Base-by-base conservation (phyloP, 2,113 vertebrate species). In the Nesospiza acunhae region DNA sequence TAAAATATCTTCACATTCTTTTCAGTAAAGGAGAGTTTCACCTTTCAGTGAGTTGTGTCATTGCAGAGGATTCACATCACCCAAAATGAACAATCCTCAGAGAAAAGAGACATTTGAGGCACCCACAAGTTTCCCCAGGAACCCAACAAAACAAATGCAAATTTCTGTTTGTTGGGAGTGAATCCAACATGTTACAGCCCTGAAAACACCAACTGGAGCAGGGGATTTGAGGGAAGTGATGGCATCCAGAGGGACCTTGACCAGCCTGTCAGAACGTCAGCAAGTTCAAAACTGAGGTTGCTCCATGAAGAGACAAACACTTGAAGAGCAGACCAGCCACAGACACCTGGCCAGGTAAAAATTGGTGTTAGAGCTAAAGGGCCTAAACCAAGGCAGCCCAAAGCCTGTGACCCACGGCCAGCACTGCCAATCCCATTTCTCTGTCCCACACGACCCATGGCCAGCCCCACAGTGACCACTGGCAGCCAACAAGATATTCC, bases 41-140 rank as follows among this genome's bases (percentile, higher is more conserved):
- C 39, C 15, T 73, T 42, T 50, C 28, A 37, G 35, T 4, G 7
- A 10, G 21, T 66, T 35, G 1, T 69, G 47, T 42, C 0, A 0
- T 42, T 13, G 0, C 10, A 46, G 20, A 24, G 26, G 22, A 62
- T 20, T 9, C 15, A 41, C 31, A 20, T 39, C 44, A 62, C 20
- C 10, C 37, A 41, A 73, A 84, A 73, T 28, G 11, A 28, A 53
- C 9, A 89, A 8, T 4, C 18, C 8, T 13, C 27, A 9, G 41
- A 63, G 37, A 53, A 75, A 76, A 62, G 11, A 56, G 16, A 13
- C 6, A 4, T 85, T 37, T 67, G 39, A 46, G 35, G 39, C 24
- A 56, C 4, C 3, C 10, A 19, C 2, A 20, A 16, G 4, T 55
- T 83, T 46, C 23, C 19, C 7, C 10, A 50, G n/a, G 39, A 69